Evolutionary conservation across 2,113 vertebrate genomes (phyloP).

Genomic region (Syrmaticus mikado): DNA sequence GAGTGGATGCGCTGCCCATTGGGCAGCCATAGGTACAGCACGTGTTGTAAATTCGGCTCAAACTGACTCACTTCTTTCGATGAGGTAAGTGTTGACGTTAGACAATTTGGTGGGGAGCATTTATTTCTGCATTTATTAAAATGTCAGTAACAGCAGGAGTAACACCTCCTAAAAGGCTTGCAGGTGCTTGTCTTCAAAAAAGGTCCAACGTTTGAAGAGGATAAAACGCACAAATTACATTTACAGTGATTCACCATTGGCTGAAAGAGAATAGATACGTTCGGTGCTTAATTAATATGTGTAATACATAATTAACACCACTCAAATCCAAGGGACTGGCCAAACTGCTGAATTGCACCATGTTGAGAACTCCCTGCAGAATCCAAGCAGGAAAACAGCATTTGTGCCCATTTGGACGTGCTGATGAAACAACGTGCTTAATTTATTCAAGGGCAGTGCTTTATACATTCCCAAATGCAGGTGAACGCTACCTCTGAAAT

Average conservation of each 20-base stretch:
- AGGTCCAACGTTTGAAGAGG: conserved; percentile 11
- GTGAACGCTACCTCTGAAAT: conserved; percentile 16
- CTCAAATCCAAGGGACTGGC: neutral
- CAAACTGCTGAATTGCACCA: neutral
- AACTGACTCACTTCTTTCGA: conserved; percentile 59
- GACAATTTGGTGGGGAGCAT: conserved; percentile 71
- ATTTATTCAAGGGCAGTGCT: conserved; percentile 39
- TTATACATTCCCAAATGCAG: neutral
- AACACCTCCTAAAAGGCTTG: conserved; percentile 71
- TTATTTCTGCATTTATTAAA: conserved; percentile 78
- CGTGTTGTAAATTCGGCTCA: conserved; percentile 48
- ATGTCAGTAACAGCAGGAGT: conserved; percentile 63
- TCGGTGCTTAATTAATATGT: neutral
- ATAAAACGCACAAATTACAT: conserved; percentile 16
- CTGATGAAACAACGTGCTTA: conserved; percentile 30
- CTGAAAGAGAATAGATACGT: conserved; percentile 5
- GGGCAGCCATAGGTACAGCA: neutral
- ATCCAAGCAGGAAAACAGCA: conserved; percentile 25
- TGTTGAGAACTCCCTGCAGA: conserved; percentile 19
- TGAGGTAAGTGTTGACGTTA: conserved; percentile 75
- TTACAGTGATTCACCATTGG: neutral
- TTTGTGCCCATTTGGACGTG: neutral
- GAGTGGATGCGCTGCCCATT: neutral
- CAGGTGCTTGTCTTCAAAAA: conserved; percentile 72
- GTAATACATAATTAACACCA: neutral